Conservation (phyloP, 23 tunicate species). For the Botrylloides violaceus region DNA sequence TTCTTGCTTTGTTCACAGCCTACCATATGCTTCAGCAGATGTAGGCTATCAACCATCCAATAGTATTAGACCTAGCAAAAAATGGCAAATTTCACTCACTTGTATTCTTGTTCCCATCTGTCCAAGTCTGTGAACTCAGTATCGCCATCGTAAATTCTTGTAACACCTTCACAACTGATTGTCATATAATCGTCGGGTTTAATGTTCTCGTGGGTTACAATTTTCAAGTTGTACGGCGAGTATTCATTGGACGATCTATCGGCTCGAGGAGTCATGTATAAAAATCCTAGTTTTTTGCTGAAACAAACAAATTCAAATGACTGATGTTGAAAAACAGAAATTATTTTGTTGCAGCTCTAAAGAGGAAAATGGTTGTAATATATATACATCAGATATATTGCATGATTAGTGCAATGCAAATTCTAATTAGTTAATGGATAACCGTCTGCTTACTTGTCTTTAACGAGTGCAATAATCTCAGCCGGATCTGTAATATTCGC, state of each 20-base stretch:
- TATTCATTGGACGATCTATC: slow-evolving; percentile 72
- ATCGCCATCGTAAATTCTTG: slow-evolving; percentile 55
- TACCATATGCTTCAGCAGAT: no score
- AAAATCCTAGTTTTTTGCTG: slow-evolving; percentile 72
- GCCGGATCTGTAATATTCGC: slow-evolving; percentile 71
- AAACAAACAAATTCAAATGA: slow-evolving; percentile 13
- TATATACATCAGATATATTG: no score
- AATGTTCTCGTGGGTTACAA: slow-evolving; percentile 65
- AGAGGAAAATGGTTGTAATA: not conserved
- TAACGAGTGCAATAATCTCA: slow-evolving; percentile 53
- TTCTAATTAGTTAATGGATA: not conserved
- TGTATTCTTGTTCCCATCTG: slow-evolving; percentile 95
- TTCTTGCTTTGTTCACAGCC: no score
- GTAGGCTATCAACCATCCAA: no score
- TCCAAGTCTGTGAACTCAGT: slow-evolving; percentile 78
- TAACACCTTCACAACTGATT: slow-evolving; percentile 68
- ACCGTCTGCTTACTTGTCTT: slow-evolving; percentile 40
- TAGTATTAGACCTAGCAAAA: not conserved
- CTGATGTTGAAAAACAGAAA: no score
- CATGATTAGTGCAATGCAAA: not conserved
- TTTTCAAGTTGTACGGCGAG: slow-evolving; percentile 72
- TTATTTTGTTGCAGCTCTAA: no score
- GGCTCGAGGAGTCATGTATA: slow-evolving; percentile 82
- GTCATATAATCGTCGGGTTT: slow-evolving; percentile 63
- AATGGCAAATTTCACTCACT: slow-evolving; percentile 21